A percentile compares a stretch with the other conserved stretches of the same genome.
Conservation (phyloP, 2,113 vertebrate species). For the Myiopsitta monachus region DNA sequence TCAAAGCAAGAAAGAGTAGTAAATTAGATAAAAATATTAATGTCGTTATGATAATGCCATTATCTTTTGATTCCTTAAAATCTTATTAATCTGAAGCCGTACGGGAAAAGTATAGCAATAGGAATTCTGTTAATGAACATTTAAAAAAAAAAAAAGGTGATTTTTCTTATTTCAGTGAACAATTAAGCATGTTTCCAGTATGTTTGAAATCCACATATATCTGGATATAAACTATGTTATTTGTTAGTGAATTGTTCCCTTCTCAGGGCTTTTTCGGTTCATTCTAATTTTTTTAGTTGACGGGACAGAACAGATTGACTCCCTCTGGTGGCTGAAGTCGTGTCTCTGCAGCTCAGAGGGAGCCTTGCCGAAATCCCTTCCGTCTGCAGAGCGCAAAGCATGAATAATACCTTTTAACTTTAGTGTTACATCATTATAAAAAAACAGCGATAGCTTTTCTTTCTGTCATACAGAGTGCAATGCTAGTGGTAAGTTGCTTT, state of each 20-base stretch:
- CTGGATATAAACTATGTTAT: background rate
- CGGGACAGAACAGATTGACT: background rate
- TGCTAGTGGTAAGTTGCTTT: background rate
- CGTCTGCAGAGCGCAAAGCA: background rate
- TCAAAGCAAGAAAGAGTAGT: background rate
- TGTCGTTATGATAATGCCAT: background rate
- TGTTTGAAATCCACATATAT: background rate
- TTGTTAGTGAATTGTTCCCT: background rate
- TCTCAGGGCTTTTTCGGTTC: background rate
- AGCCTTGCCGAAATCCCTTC: background rate
- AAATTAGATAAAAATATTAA: background rate
- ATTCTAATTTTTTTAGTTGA: background rate
- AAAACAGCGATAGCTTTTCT: background rate
- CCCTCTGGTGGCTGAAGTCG: constrained; percentile 42
- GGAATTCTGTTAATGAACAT: background rate
- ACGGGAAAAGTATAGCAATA: background rate
- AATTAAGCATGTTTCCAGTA: background rate
- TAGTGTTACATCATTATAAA: background rate
- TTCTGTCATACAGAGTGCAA: background rate
- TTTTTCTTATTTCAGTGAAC: background rate
- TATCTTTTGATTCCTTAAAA: background rate
- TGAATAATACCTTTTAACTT: background rate
- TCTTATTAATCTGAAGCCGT: background rate
- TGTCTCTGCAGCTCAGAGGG: background rate
- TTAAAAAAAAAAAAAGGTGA: background rate